Evolutionary conservation across 2,113 vertebrate species (phyloP).

Genomic region (Orcinus orca): DNA sequence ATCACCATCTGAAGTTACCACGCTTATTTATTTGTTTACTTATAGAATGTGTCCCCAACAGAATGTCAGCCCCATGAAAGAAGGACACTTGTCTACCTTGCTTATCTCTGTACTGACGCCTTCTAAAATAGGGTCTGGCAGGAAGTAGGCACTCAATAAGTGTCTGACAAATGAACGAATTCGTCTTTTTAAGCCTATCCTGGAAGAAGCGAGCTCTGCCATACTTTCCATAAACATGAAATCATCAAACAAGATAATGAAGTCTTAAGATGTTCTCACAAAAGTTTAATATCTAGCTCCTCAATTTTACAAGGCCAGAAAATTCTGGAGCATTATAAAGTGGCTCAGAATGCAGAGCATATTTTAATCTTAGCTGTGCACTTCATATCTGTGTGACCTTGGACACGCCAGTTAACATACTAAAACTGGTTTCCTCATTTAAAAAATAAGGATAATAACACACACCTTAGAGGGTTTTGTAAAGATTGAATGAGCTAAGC

Average conservation of each 20-base stretch:
- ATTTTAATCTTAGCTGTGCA: not conserved
- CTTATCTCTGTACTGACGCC: not conserved
- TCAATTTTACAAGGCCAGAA: not conserved
- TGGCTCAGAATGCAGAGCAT: not conserved
- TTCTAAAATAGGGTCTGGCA: not conserved
- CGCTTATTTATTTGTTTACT: not conserved
- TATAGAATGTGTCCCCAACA: not conserved
- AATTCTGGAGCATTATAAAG: constrained; percentile 1
- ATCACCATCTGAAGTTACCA: not conserved
- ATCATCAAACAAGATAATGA: not conserved
- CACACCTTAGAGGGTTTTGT: constrained; percentile 1
- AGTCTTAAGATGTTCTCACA: not conserved
- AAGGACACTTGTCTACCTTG: not conserved
- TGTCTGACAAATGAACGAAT: not conserved
- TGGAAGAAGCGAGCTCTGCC: not conserved
- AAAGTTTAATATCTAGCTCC: not conserved
- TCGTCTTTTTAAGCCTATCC: not conserved
- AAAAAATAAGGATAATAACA: constrained; percentile 47
- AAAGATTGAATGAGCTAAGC: constrained; percentile 58
- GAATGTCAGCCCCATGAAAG: not conserved
- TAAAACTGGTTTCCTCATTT: constrained; percentile 33
- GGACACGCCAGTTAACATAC: constrained; percentile 32
- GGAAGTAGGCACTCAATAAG: not conserved
- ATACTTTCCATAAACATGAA: not conserved
- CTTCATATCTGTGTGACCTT: constrained; percentile 34